Conservation (phyloP, 2,797 vertebrate species). For the Ctenopoma kingsleyae region DNA sequence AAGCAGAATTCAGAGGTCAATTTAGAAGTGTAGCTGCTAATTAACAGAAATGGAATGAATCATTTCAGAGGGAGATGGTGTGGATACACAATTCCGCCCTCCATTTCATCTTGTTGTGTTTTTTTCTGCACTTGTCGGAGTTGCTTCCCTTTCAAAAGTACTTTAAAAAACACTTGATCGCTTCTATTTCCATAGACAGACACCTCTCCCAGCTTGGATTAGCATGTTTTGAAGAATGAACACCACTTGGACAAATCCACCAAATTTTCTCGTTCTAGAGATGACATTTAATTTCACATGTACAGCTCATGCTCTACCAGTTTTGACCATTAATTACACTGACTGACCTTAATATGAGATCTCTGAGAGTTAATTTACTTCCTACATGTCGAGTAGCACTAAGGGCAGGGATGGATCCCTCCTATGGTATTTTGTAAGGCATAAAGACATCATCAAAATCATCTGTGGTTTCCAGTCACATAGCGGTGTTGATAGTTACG, state of each 20-base stretch:
- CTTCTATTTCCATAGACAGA: constrained; percentile 71
- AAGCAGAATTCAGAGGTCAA: constrained; percentile 73
- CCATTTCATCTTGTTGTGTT: constrained; percentile 52
- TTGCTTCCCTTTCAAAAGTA: constrained; percentile 58
- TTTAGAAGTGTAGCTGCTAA: constrained; percentile 76
- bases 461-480: neutral
- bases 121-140: constrained; percentile 27
- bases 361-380: constrained; percentile 35
- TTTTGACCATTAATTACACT: constrained; percentile 70
- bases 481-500: neutral
- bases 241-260: constrained; percentile 71
- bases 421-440: neutral
- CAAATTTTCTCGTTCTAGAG: constrained; percentile 69
- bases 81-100: constrained; percentile 54
- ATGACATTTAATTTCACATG: constrained; percentile 81
- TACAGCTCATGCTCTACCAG: constrained; percentile 44
- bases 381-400: neutral
- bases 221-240: constrained; percentile 68
- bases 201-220: constrained; percentile 61
- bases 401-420: constrained; percentile 7
- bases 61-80: constrained; percentile 70
- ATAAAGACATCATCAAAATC: neutral
- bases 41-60: constrained; percentile 73
- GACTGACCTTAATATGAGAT: constrained; percentile 59
- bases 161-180: constrained; percentile 69